Evolutionary conservation across 2,797 vertebrate species (phyloP).

Genomic region (Dromococcyx pavoninus): DNA sequence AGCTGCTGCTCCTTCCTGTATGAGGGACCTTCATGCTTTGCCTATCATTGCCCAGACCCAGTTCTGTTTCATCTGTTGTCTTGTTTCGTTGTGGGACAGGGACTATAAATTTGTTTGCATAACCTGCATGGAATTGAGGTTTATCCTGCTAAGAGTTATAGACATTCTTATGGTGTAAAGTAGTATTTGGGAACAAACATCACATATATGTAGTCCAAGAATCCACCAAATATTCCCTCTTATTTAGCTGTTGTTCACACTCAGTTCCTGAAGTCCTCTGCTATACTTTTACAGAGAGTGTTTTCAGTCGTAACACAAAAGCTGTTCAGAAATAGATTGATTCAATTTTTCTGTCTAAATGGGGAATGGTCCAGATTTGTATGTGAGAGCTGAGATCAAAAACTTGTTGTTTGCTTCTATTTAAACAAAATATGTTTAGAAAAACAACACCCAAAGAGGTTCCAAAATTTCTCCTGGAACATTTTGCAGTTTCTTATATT

Average conservation of each 20-base stretch:
- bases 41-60: background rate
- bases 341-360: background rate
- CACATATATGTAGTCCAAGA: background rate
- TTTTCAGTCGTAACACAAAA: background rate
- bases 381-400: constrained; percentile 31
- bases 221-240: background rate
- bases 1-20: background rate
- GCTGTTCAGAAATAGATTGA: constrained; percentile 12
- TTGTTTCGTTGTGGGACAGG: background rate
- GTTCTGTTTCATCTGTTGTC: background rate
- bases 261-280: background rate
- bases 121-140: background rate
- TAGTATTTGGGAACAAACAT: background rate
- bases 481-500: background rate
- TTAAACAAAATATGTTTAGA: constrained; percentile 29
- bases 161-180: background rate
- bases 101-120: background rate
- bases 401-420: constrained; percentile 51
- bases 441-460: background rate
- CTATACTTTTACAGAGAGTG: background rate
- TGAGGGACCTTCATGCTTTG: background rate
- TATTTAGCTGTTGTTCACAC: background rate
- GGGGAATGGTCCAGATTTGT: background rate
- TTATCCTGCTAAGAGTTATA: background rate
- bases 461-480: constrained; percentile 26